Base-by-base conservation (phyloP, 1,140 invertebrate species). In the Tachypleus tridentatus region DNA sequence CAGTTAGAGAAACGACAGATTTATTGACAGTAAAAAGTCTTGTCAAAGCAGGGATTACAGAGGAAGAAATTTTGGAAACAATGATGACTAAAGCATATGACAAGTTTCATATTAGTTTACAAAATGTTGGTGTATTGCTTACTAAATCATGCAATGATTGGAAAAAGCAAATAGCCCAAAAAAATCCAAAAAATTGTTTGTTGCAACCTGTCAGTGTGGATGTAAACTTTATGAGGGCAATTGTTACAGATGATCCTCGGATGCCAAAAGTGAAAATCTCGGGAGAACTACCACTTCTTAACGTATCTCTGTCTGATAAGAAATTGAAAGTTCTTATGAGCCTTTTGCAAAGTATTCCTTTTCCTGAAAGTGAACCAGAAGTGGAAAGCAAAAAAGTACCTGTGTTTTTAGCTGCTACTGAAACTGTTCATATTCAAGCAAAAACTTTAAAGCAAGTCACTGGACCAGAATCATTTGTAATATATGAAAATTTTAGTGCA, bases 1-100 rank as follows among this genome's bases (percentile, higher is more conserved):
- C 87, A 10, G 73, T 80, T 49, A 76, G 80, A 50, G 77, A 80
- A 7, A 75, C 76, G 62, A 80, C 73, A 68, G 74, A 73, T 51
- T 72, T 68, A 48, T 67, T 76, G 70, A 80, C 79, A 71, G 75
- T 86, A 61, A 77, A 77, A 70, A 72, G 80, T 72, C 72, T 87
- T 73, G 72, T 83, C 76, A 73, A 80, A 67, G 57, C 81, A 72
- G 83, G 85, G 49, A 72, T 69, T 54, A 77, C 78, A 5, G 83
- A 86, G n/a, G 81, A 85, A 6, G 83, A 87, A 64, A 85, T 90
- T 47, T 73, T 91, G 57, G 74, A 80, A n/a, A 79, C 84, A 69
- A 81, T 96, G 65, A 85, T 88, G 66, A 74, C 81, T 3, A 83
- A 87, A 68, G 87, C 89, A 61, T 98, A 98, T 75, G 93, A 97